A percentile compares a stretch with the other conserved stretches of the same genome.
These are phyloP conservation scores for Setophaga petechia DNA, from an alignment of 2,113 vertebrate genomes.

Conservation along the genomic window DNA sequence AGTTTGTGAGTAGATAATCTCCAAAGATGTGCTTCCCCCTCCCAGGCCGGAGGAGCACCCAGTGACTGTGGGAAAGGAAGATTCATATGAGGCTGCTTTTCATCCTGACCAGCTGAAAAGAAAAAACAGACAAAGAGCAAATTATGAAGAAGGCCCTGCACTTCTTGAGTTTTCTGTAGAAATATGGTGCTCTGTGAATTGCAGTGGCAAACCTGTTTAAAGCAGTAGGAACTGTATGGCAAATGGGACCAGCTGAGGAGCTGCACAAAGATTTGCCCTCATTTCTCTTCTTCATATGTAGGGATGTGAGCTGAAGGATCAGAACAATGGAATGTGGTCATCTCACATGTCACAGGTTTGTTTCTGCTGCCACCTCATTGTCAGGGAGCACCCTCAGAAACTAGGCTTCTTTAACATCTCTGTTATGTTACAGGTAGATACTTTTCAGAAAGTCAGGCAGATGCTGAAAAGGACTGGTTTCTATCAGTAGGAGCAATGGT, in stretches of 20 bases:
- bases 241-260: not conserved
- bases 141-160: accelerated
- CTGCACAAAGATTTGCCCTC: not conserved
- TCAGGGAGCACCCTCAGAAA: not conserved
- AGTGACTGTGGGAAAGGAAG: not conserved
- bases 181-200: not conserved
- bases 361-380: not conserved
- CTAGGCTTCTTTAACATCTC: not conserved
- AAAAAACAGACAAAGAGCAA: not conserved
- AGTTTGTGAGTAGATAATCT: not conserved
- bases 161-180: not conserved
- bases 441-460: no score
- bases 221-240: not conserved
- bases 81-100: not conserved
- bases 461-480: not conserved
- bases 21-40: not conserved
- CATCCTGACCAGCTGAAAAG: not conserved
- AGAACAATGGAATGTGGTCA: not conserved
- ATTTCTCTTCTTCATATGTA: not conserved
- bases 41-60: not conserved
- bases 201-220: not conserved
- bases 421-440: no score
- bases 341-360: not conserved
- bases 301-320: not conserved
- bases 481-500: not conserved